Evolutionary conservation across 2,888 invertebrate species (phyloP), one percentile per base, ranked within the genome.

Genomic region (Schrankia costaestrigalis): DNA sequence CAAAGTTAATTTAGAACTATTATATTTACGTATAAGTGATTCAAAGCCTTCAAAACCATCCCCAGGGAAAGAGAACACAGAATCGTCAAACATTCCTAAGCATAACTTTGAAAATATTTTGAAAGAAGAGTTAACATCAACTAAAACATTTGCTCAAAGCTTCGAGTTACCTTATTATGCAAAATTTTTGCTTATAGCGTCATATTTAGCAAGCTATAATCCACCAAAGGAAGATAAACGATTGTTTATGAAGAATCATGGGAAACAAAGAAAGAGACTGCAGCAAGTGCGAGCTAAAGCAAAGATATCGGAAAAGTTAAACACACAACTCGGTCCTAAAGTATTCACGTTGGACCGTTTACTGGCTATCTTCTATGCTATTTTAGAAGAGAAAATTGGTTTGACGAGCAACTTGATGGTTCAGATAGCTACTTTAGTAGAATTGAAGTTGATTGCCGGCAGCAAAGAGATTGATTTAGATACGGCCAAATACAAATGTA

Each of bases 191-290:
- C 83, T 98, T 2, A 94, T 98, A 13, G 96, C 97, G 4, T 94
- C 97, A 0, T 98, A 95, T 71, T 84, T 98, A 41, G 97, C 97
- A 0, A 97, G 97, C 17, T 95, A 97, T 72, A 97, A 97, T 76
- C 95, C 97, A 1, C 91, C 94, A 0, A 95, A 94, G 56, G 93
- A 95, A 52, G 98, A 98, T 70, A 95, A 94, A 64, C 86, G 94
- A 26, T 84, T 97, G 25, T 97, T 97, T 71, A 91, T 95, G 75
- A 97, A 97, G 78, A 78, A 92, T 55, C 93, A 93, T 52, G 93
- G 91, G 0, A 94, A 93, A 62, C 92, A 91, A 56, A 90, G 89
- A n/a, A 94, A 93, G 56, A 87, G 90, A 23, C 58, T 90, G 46
- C 90, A 90, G 49, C 89, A 89, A 46, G 89, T 92, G 0, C 89